Evolutionary conservation across 2,888 invertebrate genomes (phyloP).

Genomic region (Lamproptera curius): DNA sequence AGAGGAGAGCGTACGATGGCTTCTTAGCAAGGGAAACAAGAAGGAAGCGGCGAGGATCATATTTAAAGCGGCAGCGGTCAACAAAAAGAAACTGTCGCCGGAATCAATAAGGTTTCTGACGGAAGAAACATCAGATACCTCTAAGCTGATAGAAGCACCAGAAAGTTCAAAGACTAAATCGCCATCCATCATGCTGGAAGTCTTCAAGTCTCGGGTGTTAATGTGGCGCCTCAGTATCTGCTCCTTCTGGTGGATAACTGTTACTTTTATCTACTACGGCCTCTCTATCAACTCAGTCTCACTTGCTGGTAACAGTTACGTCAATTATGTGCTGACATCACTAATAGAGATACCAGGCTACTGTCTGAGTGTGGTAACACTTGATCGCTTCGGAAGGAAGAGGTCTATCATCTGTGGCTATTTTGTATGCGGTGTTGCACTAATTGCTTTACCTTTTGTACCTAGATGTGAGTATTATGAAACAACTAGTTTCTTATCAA

Average conservation of each 20-base stretch:
- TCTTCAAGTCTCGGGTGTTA: slow-evolving; percentile 71
- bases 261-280: slow-evolving; percentile 89
- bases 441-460: slow-evolving; percentile 78
- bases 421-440: slow-evolving; percentile 74
- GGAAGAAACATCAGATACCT: slow-evolving; percentile 24
- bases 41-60: slow-evolving; percentile 67
- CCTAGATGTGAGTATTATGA: slow-evolving; percentile 63
- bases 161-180: slow-evolving; percentile 18
- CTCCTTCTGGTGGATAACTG: slow-evolving; percentile 89
- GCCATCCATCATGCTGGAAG: slow-evolving; percentile 45
- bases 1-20: slow-evolving; percentile 84
- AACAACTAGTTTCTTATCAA: too few relatives aligned
- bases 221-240: slow-evolving; percentile 59
- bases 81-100: slow-evolving; percentile 57
- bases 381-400: slow-evolving; percentile 79
- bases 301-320: slow-evolving; percentile 85
- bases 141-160: slow-evolving; percentile 14
- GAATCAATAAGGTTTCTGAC: slow-evolving; percentile 43
- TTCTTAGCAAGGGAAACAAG: slow-evolving; percentile 79
- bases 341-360: slow-evolving; percentile 83
- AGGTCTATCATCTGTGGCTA: slow-evolving; percentile 77
- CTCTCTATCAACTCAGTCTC: slow-evolving; percentile 87
- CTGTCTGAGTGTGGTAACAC: slow-evolving; percentile 71
- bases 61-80: slow-evolving; percentile 58
- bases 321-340: slow-evolving; percentile 85